Conservation (phyloP, 2,888 invertebrate genomes). For the Eilema caniola region DNA sequence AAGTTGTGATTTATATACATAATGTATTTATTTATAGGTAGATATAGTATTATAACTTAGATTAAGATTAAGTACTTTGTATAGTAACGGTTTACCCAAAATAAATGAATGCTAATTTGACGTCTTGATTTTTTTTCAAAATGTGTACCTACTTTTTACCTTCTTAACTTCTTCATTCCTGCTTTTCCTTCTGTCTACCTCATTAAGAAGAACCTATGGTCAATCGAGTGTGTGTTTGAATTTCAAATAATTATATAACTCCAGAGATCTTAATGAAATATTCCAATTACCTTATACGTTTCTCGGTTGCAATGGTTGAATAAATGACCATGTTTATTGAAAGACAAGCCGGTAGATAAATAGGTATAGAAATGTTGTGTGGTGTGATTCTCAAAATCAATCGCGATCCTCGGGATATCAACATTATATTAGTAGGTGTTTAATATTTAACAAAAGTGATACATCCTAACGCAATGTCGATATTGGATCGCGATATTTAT, state of each 20-base stretch:
- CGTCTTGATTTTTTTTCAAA: constrained; percentile 35
- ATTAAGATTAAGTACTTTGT: constrained; percentile 65
- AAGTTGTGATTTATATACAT: constrained; percentile 72
- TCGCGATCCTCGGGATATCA: too few species aligned
- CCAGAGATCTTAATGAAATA: background rate
- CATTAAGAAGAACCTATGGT: background rate
- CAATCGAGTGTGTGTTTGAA: background rate
- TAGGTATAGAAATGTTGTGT: too few species aligned
- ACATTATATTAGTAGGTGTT: too few species aligned
- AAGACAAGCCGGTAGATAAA: background rate
- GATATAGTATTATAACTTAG: constrained; percentile 58
- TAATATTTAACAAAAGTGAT: too few species aligned
- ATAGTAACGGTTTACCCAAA: constrained; percentile 70
- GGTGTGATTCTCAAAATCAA: too few species aligned
- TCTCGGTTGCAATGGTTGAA: background rate
- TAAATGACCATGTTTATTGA: background rate
- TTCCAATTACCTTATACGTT: background rate
- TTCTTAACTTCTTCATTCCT: background rate
- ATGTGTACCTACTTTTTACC: constrained; percentile 12
- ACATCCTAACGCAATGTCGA: too few species aligned
- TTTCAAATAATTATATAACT: background rate
- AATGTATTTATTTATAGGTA: constrained; percentile 73
- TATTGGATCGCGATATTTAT: too few species aligned
- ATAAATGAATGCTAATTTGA: constrained; percentile 70
- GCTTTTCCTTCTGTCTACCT: background rate